Evolutionary conservation across 2,888 invertebrate species (phyloP), one percentile per base, ranked within the genome.

Genomic region (Alloplasta piceator): DNA sequence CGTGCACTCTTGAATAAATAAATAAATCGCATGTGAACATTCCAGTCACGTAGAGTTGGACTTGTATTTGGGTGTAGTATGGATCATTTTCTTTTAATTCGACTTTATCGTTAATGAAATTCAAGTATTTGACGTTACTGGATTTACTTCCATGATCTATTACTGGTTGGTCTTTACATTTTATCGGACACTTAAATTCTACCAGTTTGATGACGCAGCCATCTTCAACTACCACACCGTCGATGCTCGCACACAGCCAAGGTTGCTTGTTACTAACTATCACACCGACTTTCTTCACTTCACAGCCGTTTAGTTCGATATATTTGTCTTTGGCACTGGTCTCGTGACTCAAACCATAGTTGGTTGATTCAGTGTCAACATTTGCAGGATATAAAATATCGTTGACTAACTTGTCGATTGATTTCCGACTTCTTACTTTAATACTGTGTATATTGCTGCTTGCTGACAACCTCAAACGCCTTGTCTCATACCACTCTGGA

Each of bases 191-290:
- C 43, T 81, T 81, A 56, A 81, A 73, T 67, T 81, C 81, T 9
- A 81, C 58, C 1, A 71, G 16, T 26, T 71, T 71, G 7, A n/a
- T 46, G 9, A 61, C 55, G n/a, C 68, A 56, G 38, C 58, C 66
- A 67, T 78, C 74, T 43, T 81, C 73, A 41, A 81, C 43, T 26
- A 81, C 78, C 10, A 67, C 81, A 16, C 81, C 78, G 73, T 81
- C 73, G 46, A 78, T 10, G 26, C 83, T 84, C 4, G 74, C 74
- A 55, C 83, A 83, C 4, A 83, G 67, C 83, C 82, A 82, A 4
- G 82, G 82, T 43, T 82, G 75, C 12, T 36, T 68, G 36, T 72
- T 12, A 50, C 70, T 61, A 0, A 83, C 74, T 7, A 82, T 7
- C 1, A 82, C 48, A 9, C 78, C 80, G 12, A 83, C 73, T 63